Evolutionary conservation across 2,888 invertebrate species (phyloP).

Genomic region (Buathra laborator): DNA sequence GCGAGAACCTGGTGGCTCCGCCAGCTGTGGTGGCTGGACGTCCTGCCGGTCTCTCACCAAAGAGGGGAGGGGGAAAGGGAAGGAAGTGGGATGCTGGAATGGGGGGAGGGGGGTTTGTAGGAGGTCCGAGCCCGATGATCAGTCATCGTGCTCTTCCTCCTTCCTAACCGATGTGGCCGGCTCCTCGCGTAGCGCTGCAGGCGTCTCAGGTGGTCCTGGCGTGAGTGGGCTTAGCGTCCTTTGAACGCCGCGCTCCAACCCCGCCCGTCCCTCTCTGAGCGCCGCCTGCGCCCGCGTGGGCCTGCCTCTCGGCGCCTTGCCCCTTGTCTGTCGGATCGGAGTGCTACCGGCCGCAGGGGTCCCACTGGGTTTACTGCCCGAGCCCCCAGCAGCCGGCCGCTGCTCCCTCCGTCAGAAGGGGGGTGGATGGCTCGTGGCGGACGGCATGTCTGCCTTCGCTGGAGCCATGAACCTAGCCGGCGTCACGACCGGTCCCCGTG

Average conservation of each 20-base stretch:
- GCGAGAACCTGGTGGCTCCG: slow-evolving; percentile 10
- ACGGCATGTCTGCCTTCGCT: not conserved
- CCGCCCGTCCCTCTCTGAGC: not conserved
- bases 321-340: too few species aligned
- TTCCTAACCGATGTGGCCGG: not conserved
- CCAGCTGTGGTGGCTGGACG: not conserved
- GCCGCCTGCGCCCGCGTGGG: too few species aligned
- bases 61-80: not conserved
- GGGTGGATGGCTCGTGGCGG: not conserved
- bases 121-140: not conserved
- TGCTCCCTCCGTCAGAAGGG: not conserved
- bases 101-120: not conserved
- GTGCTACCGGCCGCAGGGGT: not conserved
- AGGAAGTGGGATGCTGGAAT: not conserved
- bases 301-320: too few species aligned
- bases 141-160: not conserved
- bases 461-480: not conserved
- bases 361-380: not conserved
- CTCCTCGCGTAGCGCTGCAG: not conserved
- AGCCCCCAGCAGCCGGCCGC: not conserved
- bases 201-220: not conserved
- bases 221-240: not conserved
- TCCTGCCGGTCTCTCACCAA: not conserved
- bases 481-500: not conserved
- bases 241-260: not conserved